Evolutionary conservation across 2,888 invertebrate genomes (phyloP).

Genomic region (Tanypteryx hageni): DNA sequence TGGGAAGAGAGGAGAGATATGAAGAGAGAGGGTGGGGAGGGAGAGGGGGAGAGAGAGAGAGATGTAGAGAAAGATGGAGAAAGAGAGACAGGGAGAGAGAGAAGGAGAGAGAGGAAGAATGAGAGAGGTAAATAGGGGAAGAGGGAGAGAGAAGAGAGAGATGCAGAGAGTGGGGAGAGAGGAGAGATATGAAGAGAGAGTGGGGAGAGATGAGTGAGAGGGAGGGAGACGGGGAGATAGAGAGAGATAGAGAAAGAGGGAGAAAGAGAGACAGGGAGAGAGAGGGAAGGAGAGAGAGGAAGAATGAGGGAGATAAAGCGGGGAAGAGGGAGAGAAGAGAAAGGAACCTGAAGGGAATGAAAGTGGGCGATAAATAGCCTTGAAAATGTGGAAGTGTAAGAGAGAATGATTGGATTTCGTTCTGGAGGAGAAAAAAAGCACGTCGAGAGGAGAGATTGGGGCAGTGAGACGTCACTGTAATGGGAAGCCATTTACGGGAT

Average conservation of each 20-base stretch:
- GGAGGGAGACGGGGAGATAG: neutral
- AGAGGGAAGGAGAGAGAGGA: neutral
- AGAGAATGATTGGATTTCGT: neutral
- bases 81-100: neutral
- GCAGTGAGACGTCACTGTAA: neutral
- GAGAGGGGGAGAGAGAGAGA: neutral
- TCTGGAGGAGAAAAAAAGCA: neutral
- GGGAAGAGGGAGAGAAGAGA: neutral
- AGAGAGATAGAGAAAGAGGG: neutral
- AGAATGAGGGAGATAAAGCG: neutral
- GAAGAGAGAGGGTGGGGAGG: neutral
- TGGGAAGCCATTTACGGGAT: constrained; percentile 19
- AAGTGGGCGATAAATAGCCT: constrained; percentile 8
- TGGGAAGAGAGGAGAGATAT: neutral
- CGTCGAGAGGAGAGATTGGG: neutral
- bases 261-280: neutral
- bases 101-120: neutral
- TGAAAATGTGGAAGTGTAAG: constrained; percentile 3
- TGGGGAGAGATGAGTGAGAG: neutral
- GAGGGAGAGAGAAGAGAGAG: neutral
- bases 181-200: neutral
- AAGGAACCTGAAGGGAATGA: neutral
- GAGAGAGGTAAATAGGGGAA: too few species aligned
- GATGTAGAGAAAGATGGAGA: too few species aligned
- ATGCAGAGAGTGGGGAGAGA: too few species aligned